phyloP scores from a whole-genome alignment of 1,140 invertebrate species.

The Drosophila orosa region DNA sequence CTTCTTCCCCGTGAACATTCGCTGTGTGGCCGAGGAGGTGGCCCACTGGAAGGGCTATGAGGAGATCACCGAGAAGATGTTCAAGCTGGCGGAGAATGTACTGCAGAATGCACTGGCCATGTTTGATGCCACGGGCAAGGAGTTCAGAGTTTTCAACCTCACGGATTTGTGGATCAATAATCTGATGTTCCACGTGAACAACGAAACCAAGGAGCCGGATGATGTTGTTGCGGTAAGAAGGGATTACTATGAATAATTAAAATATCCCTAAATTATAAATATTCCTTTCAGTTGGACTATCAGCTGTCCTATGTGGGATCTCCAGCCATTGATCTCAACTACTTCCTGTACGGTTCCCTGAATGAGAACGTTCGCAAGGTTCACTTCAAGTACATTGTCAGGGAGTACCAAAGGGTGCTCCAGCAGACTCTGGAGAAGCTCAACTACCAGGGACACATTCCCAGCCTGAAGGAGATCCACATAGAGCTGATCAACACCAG shows the following conservation, averaged over 20 bases:
- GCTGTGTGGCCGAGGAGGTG: constrained; percentile 78
- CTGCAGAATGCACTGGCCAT: constrained; percentile 70
- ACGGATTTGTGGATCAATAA: constrained; percentile 89
- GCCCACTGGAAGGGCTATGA: constrained; percentile 81
- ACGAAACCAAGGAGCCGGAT: constrained; percentile 85
- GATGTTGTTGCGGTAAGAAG: constrained; percentile 86
- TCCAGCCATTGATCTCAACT: constrained; percentile 86
- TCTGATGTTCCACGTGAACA: constrained; percentile 87
- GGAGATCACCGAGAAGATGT: constrained; percentile 82
- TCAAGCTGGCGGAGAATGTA: constrained; percentile 75
- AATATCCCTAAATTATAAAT: not conserved
- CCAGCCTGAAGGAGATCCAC: constrained; percentile 76
- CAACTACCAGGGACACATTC: constrained; percentile 71
- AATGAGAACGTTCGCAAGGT: constrained; percentile 85
- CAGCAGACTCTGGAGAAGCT: constrained; percentile 70
- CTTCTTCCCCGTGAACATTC: constrained; percentile 80
- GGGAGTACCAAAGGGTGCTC: constrained; percentile 85
- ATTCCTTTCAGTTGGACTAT: constrained; percentile 85
- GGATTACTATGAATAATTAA: too few species aligned
- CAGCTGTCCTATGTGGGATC: constrained; percentile 86
- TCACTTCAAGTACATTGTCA: constrained; percentile 85
- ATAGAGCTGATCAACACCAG: constrained; percentile 80
- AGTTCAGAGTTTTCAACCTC: constrained; percentile 87
- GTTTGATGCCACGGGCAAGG: constrained; percentile 83
- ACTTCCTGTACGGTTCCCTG: constrained; percentile 86